phyloP scores from a whole-genome alignment of 2,888 invertebrate species.

The Xanthorhoe designata region DNA sequence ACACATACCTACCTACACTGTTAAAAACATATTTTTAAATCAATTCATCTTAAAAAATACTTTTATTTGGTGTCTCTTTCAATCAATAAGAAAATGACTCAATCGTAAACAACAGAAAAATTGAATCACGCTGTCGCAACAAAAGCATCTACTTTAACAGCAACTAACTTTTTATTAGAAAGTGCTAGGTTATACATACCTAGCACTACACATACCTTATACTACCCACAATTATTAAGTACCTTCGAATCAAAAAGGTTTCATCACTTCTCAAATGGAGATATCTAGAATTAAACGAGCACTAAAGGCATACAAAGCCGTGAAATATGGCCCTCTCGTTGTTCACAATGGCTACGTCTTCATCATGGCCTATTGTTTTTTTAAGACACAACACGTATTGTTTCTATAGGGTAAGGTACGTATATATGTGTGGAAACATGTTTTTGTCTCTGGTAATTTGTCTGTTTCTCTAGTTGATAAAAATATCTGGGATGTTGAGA shows the following conservation, averaged over 20 bases:
- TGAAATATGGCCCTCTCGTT: conserved; percentile 83
- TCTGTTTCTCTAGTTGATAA: conserved; percentile 61
- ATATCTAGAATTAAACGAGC: conserved; percentile 85
- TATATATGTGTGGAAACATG: conserved; percentile 74
- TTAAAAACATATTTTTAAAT: too few species aligned
- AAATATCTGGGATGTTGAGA: conserved; percentile 48
- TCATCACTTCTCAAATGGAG: conserved; percentile 83
- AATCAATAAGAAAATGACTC: background rate
- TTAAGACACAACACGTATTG: conserved; percentile 79
- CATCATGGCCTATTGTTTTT: conserved; percentile 84
- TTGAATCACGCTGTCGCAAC: conserved; percentile 15
- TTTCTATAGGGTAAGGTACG: conserved; percentile 70
- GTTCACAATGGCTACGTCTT: conserved; percentile 85
- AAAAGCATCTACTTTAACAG: too few species aligned
- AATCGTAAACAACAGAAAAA: background rate
- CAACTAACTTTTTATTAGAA: conserved; percentile 36
- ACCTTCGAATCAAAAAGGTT: conserved; percentile 78
- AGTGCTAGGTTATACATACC: too few species aligned
- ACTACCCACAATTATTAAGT: conserved; percentile 72
- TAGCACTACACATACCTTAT: conserved; percentile 42
- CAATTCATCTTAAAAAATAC: background rate
- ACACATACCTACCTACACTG: too few species aligned
- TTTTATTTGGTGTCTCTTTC: background rate
- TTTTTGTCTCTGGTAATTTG: conserved; percentile 69
- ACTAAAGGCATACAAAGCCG: conserved; percentile 81